Base-by-base conservation (phyloP, 1,140 invertebrate genomes). In the Theocolax elegans region DNA sequence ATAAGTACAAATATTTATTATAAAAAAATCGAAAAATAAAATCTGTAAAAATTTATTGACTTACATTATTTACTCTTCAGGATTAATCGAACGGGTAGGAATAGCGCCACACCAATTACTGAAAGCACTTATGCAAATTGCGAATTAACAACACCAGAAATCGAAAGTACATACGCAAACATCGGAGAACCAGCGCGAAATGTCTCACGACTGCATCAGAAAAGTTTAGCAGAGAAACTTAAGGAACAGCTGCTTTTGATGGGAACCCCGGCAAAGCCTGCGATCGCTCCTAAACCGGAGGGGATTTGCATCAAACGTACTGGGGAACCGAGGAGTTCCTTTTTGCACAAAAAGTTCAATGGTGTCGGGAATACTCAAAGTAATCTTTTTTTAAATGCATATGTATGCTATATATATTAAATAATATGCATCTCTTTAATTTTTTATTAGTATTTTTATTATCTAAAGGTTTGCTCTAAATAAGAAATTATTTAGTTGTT, bases 71-170 rank as follows among this genome's bases (percentile, higher is more conserved):
- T n/a, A n/a, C n/a, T n/a, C n/a, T n/a, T n/a, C n/a, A n/a, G n/a
- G n/a, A n/a, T n/a, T n/a, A n/a, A n/a, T n/a, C n/a, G n/a, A n/a
- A n/a, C n/a, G n/a, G n/a, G n/a, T n/a, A 42, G 19, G n/a, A 46
- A 6, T 4, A 58, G 23, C 12, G 54, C 21, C 2, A 15, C 13
- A 2, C 12, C 35, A 12, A 13, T 12, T 12, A 19, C 19, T 15
- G 59, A 54, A 54, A 79, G 73, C 46, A 81, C 78, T 7, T 84
- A 84, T 8, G 80, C 76, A 0, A 84, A 85, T 69, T 81, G 72
- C n/a, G 74, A 72, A 1, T 10, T 35, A 4, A 35, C 31, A 0
- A 27, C 54, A 1, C 49, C 77, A 0, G 68, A 75, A 3, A 35
- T 4, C 13, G 77, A 81, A 54, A 81, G 70, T 17, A 74, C 74